phyloP scores from a whole-genome alignment of 2,113 vertebrate genomes.

The Arvicanthis niloticus region DNA sequence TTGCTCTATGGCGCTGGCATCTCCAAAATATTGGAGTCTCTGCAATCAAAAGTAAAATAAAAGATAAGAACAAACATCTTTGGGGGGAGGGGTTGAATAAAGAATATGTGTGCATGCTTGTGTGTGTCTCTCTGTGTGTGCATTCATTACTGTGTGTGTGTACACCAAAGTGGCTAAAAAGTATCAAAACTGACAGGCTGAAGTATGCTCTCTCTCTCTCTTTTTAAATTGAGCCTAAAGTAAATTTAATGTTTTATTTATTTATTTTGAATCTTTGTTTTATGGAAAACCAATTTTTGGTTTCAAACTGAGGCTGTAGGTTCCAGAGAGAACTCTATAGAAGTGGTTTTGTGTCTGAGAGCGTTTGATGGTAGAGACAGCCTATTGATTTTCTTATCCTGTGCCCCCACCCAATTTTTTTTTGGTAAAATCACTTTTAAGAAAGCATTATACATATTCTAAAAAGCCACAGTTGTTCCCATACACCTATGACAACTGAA shows the following conservation, averaged over 20 bases:
- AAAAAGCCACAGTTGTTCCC: neutral
- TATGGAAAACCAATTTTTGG: conserved; percentile 20
- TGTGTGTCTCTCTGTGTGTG: neutral
- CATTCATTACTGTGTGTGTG: neutral
- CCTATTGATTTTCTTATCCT: neutral
- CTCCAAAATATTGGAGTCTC: neutral
- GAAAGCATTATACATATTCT: neutral
- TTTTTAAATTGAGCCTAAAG: neutral
- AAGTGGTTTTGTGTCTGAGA: conserved; percentile 4
- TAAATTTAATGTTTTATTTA: conserved; percentile 59
- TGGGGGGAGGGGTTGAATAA: neutral
- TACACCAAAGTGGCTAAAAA: neutral
- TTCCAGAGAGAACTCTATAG: neutral
- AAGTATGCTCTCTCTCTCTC: neutral
- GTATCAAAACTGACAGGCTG: neutral
- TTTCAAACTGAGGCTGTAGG: neutral
- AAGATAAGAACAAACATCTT: conserved; percentile 3
- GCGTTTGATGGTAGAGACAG: neutral
- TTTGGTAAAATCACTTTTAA: conserved; percentile 18
- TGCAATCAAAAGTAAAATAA: neutral
- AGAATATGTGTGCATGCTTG: neutral
- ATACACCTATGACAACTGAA: no score
- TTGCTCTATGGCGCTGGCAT: neutral
- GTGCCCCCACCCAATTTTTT: neutral
- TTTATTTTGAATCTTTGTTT: conserved; percentile 59